Percentiles rank a stretch among this genome's conserved stretches.
phyloP scores from a whole-genome alignment of 2,797 vertebrate species.

The Eurystomus glaucurus region DNA sequence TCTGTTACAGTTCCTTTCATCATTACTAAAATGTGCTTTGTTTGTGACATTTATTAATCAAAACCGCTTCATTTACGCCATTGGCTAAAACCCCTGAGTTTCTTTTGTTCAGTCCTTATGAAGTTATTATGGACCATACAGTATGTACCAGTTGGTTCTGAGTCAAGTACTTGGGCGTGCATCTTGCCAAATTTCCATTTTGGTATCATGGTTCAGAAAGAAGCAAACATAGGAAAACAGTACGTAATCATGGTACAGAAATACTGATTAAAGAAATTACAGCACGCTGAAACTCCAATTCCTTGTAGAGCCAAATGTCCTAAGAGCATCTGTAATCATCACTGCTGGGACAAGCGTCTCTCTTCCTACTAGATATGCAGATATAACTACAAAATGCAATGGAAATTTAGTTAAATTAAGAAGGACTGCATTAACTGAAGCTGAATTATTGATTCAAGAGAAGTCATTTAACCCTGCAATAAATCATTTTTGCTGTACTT shows the following conservation, averaged over 20 bases:
- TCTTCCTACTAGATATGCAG: background rate
- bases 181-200: background rate
- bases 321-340: background rate
- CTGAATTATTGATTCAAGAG: background rate
- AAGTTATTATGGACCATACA: constrained; percentile 55
- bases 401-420: background rate
- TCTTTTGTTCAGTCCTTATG: constrained; percentile 16
- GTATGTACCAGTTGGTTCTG: constrained; percentile 37
- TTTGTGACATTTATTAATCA: constrained; percentile 64
- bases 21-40: constrained; percentile 58
- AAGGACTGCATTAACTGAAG: background rate
- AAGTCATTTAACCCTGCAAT: background rate
- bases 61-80: constrained; percentile 49
- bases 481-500: background rate
- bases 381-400: background rate
- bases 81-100: constrained; percentile 37
- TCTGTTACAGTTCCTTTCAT: constrained; percentile 69
- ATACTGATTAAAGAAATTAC: background rate
- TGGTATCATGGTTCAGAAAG: background rate
- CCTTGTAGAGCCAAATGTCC: background rate
- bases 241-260: background rate
- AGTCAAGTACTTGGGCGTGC: rapidly evolving
- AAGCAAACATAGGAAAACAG: background rate
- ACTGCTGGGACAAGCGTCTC: background rate
- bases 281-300: background rate